A percentile compares a stretch with the other conserved stretches of the same genome.
phyloP scores from a whole-genome alignment of 2,113 vertebrate species.

The Potamarius usumacintae region DNA sequence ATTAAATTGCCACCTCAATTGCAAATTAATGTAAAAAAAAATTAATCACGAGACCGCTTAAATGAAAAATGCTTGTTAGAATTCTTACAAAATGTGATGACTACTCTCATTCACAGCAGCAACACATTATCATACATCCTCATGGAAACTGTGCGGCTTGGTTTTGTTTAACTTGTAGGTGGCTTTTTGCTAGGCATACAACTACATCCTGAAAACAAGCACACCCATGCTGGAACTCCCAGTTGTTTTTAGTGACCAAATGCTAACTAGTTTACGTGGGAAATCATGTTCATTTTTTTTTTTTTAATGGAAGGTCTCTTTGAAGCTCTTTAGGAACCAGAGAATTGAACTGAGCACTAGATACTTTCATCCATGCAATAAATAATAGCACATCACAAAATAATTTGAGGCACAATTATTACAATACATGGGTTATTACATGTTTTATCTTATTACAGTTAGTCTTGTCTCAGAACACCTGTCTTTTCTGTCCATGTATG shows the following conservation, averaged over 20 bases:
- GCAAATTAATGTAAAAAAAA: neutral
- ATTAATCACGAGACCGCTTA: neutral
- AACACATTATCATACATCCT: neutral
- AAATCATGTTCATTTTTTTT: neutral
- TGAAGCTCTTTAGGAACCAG: neutral
- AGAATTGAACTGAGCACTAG: neutral
- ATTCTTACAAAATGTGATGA: neutral
- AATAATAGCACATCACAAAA: neutral
- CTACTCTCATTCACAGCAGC: neutral
- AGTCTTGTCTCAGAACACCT: neutral
- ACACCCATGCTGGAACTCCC: neutral
- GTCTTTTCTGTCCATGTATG: neutral
- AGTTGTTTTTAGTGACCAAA: slow-evolving; percentile 4
- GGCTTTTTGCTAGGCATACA: neutral
- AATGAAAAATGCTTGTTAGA: neutral
- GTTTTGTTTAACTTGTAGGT: slow-evolving; percentile 34
- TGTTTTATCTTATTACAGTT: neutral
- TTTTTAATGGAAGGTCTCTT: neutral
- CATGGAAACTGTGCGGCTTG: neutral
- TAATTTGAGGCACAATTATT: neutral
- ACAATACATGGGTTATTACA: neutral
- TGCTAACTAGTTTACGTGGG: neutral
- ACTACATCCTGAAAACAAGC: slow-evolving; percentile 26
- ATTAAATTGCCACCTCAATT: neutral
- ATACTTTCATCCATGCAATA: neutral